These are phyloP conservation scores for Marronus borbonicus DNA, from an alignment of 2,888 invertebrate genomes.

Conservation along the genomic window DNA sequence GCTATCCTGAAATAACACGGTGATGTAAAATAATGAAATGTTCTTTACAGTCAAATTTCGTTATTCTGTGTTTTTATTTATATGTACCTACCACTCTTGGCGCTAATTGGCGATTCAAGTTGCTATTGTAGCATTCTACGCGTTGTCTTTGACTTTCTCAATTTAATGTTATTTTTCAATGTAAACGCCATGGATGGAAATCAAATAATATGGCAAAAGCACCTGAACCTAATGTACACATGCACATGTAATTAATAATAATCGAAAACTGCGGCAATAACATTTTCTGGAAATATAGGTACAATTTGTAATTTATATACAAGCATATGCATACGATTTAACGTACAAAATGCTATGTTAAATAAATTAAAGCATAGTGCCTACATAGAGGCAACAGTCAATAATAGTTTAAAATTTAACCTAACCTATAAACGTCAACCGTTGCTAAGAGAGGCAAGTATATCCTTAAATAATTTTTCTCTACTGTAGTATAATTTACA, in stretches of 20 bases:
- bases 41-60: too few relatives aligned
- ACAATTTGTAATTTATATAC: neutral
- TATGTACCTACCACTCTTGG: too few relatives aligned
- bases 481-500: neutral
- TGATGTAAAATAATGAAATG: neutral
- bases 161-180: too few relatives aligned
- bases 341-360: neutral
- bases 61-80: too few relatives aligned
- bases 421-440: constrained; percentile 42
- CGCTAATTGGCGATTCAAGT: too few relatives aligned
- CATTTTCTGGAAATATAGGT: neutral
- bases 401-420: neutral
- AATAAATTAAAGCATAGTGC: neutral
- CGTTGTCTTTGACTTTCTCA: too few relatives aligned
- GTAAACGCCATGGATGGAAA: too few relatives aligned
- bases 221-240: too few relatives aligned
- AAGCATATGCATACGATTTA: neutral
- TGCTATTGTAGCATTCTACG: too few relatives aligned
- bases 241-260: neutral
- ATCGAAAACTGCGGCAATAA: neutral
- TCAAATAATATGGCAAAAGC: too few relatives aligned
- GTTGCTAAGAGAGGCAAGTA: neutral
- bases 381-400: neutral
- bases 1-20: constrained; percentile 5
- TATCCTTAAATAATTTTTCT: neutral